Conservation (phyloP, 2,113 vertebrate genomes). For the Rattus norvegicus region DNA sequence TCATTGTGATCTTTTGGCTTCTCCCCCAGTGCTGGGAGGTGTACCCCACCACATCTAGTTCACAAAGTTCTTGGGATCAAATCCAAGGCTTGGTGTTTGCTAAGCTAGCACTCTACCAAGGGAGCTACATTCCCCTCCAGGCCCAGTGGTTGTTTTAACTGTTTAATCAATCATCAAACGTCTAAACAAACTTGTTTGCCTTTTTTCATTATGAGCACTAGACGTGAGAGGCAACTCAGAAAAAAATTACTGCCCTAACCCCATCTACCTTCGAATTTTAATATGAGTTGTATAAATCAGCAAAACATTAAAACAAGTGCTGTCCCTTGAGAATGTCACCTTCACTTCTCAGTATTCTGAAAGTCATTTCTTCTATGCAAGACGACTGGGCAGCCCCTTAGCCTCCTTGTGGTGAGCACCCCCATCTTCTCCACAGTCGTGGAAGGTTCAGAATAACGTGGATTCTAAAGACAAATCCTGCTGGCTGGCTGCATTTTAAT, state of each 20-base stretch:
- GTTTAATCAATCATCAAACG: conserved; percentile 39
- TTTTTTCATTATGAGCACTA: conserved; percentile 45
- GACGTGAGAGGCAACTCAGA: conserved; percentile 36
- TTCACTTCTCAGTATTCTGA: conserved; percentile 8
- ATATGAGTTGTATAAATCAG: conserved; percentile 2
- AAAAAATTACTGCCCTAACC: conserved; percentile 11
- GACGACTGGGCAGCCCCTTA: neutral
- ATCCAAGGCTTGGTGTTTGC: neutral
- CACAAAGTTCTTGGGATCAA: neutral
- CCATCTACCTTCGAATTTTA: conserved; percentile 54
- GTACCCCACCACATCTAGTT: too few relatives aligned
- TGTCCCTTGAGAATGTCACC: neutral
- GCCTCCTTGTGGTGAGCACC: neutral
- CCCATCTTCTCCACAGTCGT: neutral
- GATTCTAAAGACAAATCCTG: neutral
- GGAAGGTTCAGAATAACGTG: neutral
- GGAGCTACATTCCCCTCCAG: too few relatives aligned
- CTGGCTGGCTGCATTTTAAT: neutral
- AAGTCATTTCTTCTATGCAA: conserved; percentile 25
- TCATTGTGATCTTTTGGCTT: neutral
- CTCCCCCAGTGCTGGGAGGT: neutral
- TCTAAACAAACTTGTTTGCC: neutral
- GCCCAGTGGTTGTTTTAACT: neutral
- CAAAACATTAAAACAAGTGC: neutral
- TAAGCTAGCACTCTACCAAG: neutral